Conservation (phyloP, 2,888 invertebrate genomes). For the Brenthis hecate region DNA sequence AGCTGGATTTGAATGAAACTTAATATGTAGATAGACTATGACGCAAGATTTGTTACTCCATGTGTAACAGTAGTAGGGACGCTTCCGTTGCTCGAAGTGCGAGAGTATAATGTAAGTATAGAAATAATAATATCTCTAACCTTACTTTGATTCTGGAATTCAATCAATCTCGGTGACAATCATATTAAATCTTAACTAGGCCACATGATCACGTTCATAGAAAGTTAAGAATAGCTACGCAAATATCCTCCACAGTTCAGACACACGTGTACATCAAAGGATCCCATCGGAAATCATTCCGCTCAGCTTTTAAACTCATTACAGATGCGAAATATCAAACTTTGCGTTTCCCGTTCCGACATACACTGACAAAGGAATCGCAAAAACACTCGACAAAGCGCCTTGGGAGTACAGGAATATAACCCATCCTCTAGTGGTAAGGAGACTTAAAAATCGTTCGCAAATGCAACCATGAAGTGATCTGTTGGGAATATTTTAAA, state of each 20-base stretch:
- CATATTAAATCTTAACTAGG: background rate
- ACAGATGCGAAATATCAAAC: constrained; percentile 28
- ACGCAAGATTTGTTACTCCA: no score
- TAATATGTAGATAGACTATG: no score
- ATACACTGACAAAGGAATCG: constrained; percentile 29
- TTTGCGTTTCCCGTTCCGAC: constrained; percentile 7
- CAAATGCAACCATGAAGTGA: no score
- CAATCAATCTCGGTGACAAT: no score
- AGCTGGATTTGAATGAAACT: no score
- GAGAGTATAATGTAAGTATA: no score
- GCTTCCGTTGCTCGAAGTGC: no score
- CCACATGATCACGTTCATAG: background rate
- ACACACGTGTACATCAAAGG: constrained; percentile 9
- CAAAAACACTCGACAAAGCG: constrained; percentile 31
- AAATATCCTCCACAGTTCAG: background rate
- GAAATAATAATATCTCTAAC: no score
- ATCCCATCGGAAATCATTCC: constrained; percentile 27
- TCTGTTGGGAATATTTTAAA: no score
- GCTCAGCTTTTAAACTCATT: constrained; percentile 32
- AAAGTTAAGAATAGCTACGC: constrained; percentile 1
- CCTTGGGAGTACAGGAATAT: constrained; percentile 24
- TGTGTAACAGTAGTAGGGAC: no score
- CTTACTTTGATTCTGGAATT: no score
- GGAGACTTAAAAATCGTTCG: no score
- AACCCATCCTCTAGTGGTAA: background rate